These are phyloP conservation scores for Chionomys nivalis DNA, from an alignment of 2,113 vertebrate species.

Conservation along the genomic window DNA sequence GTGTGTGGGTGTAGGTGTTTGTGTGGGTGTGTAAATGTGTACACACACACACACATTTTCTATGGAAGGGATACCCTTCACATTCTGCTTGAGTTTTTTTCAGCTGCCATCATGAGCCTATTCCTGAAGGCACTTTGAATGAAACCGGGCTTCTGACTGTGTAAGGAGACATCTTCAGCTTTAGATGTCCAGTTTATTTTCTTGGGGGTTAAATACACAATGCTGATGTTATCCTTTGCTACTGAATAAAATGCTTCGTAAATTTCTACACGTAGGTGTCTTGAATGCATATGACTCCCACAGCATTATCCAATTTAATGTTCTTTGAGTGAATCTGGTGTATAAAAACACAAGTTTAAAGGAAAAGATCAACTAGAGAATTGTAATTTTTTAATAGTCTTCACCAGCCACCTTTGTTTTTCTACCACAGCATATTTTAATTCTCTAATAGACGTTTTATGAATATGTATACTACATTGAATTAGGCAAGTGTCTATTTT, in stretches of 20 bases:
- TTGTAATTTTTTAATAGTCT: slow-evolving; percentile 14
- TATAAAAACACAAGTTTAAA: slow-evolving; percentile 54
- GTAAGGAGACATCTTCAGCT: slow-evolving; percentile 49
- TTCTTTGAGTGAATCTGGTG: slow-evolving; percentile 51
- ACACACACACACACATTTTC: background rate
- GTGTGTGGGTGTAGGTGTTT: no score
- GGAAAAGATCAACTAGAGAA: slow-evolving; percentile 32
- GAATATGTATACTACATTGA: background rate
- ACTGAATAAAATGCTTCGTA: slow-evolving; percentile 43
- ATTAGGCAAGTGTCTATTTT: background rate
- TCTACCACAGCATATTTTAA: background rate
- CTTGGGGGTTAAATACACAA: slow-evolving; percentile 64
- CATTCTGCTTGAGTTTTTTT: slow-evolving; percentile 51
- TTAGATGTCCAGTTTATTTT: slow-evolving; percentile 69
- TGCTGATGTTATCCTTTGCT: slow-evolving; percentile 60
- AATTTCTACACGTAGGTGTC: slow-evolving; percentile 53
- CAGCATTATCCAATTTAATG: slow-evolving; percentile 43
- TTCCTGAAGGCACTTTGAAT: slow-evolving; percentile 31
- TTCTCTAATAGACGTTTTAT: background rate
- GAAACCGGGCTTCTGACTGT: slow-evolving; percentile 33
- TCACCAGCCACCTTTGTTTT: background rate
- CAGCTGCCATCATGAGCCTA: slow-evolving; percentile 21
- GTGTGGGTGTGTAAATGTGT: no score
- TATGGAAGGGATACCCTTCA: slow-evolving; percentile 12
- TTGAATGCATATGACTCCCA: slow-evolving; percentile 51